A percentile compares a stretch with the other conserved stretches of the same genome.
Evolutionary conservation across 2,797 vertebrate species (phyloP).

Genomic region (Typhlichthys subterraneus): DNA sequence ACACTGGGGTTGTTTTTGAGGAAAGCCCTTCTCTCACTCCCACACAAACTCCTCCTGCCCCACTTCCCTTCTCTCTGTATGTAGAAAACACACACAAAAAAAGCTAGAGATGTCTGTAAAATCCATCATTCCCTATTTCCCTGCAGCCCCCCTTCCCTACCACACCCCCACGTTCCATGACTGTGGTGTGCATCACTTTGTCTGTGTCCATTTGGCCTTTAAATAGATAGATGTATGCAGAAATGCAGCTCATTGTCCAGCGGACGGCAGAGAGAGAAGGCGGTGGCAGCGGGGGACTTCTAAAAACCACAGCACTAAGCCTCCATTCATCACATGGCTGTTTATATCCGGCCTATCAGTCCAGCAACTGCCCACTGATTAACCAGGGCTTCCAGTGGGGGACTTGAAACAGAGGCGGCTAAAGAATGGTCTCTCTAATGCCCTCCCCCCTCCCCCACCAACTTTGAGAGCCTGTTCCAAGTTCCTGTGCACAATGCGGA

Average conservation of each 20-base stretch:
- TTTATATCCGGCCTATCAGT: constrained; percentile 64
- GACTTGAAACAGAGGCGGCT: constrained; percentile 10
- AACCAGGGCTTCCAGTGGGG: constrained; percentile 45
- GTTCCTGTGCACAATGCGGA: constrained; percentile 34
- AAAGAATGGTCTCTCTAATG: constrained; percentile 34
- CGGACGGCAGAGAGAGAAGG: constrained; percentile 53
- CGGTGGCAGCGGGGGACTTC: constrained; percentile 32
- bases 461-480: constrained; percentile 3
- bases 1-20: constrained; percentile 64
- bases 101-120: constrained; percentile 75
- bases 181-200: constrained; percentile 66
- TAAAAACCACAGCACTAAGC: constrained; percentile 66
- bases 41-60: constrained; percentile 25
- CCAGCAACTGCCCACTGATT: constrained; percentile 61
- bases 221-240: constrained; percentile 77
- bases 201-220: constrained; percentile 77
- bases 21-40: constrained; percentile 55
- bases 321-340: constrained; percentile 74
- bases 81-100: constrained; percentile 38
- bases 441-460: neutral
- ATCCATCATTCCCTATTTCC: constrained; percentile 54
- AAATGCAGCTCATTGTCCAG: constrained; percentile 74
- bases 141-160: constrained; percentile 10
- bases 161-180: constrained; percentile 53
- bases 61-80: constrained; percentile 32